These are phyloP conservation scores for Toxostoma redivivum DNA, from an alignment of 2,113 vertebrate genomes.

Conservation along the genomic window DNA sequence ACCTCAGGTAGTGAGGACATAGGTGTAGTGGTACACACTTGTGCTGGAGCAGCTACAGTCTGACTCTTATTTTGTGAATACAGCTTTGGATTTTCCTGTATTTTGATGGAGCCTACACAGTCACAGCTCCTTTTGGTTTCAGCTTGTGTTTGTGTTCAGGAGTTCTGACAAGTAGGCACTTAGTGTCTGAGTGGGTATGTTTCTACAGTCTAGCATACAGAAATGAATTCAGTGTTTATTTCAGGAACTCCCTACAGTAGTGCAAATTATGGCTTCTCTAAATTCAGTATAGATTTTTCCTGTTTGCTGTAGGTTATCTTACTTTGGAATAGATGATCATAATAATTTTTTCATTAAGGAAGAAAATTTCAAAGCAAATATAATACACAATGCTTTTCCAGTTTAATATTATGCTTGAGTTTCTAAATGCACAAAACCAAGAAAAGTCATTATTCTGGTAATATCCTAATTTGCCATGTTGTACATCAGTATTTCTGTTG, in stretches of 20 bases:
- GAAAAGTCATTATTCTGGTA: not conserved
- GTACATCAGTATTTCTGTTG: not conserved
- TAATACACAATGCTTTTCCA: not conserved
- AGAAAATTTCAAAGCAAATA: not conserved
- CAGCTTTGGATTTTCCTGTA: not conserved
- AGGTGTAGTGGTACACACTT: not conserved
- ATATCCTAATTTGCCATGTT: not conserved
- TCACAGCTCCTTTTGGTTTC: not conserved
- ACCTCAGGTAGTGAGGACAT: not conserved
- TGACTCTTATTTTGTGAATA: not conserved
- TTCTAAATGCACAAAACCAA: not conserved
- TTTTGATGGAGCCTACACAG: not conserved
- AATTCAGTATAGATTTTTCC: not conserved
- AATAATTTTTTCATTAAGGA: not conserved
- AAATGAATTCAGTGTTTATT: conserved; percentile 30
- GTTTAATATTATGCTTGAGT: not conserved
- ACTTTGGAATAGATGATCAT: not conserved
- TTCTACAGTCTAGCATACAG: not conserved
- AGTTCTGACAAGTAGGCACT: conserved; percentile 18
- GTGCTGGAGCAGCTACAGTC: not conserved
- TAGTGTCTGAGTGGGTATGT: conserved; percentile 1
- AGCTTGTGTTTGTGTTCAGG: not conserved
- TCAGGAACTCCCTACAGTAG: not conserved
- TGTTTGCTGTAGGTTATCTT: not conserved
- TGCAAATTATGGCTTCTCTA: conserved; percentile 2